Evolutionary conservation across 2,797 vertebrate species (phyloP), one percentile per base, ranked within the genome.

Genomic region (Peromyscus eremicus): DNA sequence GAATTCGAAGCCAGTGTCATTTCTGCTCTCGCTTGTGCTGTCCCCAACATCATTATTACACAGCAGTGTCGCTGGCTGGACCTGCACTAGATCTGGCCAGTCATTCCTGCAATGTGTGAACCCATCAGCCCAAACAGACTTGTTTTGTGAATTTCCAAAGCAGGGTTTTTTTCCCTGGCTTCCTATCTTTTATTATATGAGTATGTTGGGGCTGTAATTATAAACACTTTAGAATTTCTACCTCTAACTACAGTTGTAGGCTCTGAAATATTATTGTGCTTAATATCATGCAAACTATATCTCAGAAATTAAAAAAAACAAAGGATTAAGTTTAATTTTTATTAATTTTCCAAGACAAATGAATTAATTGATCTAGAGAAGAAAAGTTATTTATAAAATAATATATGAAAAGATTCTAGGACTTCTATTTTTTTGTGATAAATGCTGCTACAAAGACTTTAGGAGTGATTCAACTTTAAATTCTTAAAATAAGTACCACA

Each of bases 21-120:
- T 95, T 96, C 93, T 94, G 76, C 91, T 96, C 89, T 97, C 76
- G 60, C 66, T 94, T 96, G 94, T 89, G 46, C 71, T 82, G 93
- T 96, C 88, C 94, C 96, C 95, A 96, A 62, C 94, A 66, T 92
- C 94, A 86, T 97, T 92, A 97, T 95, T 95, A 86, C 43, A 83
- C 19, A 83, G 71, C 49, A 84, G 43, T 55, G 60, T 77, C 40
- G 70, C 87, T 76, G 77, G 79, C 57, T 91, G 85, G 95, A 91
- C 73, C 13, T 21, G 40, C 76, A 52, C 66, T 66, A 89, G 79
- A 89, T 66, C 94, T 97, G 97, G 95, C 95, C 91, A 93, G 11
- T 17, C n/a, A 64, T 95, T 92, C 86, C 70, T 57, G 68, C 66
- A 93, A 76, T 91, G 16, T 92, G 16, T n/a, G 49, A 71, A 23